A percentile compares a stretch with the other conserved stretches of the same genome.
Conservation (phyloP, 2,113 vertebrate genomes). For the Holacanthus passer region DNA sequence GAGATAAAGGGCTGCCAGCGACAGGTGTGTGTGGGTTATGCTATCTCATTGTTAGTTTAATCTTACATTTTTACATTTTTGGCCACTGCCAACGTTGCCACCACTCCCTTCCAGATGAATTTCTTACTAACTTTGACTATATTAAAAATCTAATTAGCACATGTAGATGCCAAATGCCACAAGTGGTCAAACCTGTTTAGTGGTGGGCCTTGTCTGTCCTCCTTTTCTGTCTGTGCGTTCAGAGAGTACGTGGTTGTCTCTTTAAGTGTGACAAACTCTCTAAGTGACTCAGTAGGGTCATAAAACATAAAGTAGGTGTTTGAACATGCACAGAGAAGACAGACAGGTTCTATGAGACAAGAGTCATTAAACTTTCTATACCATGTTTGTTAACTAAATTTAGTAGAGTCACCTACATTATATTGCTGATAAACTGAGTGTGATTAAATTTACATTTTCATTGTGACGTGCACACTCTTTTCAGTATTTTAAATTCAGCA, state of each 20-base stretch:
- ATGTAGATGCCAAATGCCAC: conserved; percentile 26
- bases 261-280: background rate
- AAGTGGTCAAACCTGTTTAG: conserved; percentile 58
- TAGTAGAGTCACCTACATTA: background rate
- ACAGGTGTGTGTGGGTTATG: background rate
- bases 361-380: background rate
- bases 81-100: conserved; percentile 26
- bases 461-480: background rate
- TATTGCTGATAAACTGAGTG: background rate
- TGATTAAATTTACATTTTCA: background rate
- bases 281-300: background rate
- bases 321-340: background rate
- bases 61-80: conserved; percentile 12
- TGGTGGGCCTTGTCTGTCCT: background rate
- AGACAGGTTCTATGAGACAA: background rate
- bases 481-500: background rate
- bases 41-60: conserved; percentile 9
- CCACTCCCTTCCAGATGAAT: conserved; percentile 50
- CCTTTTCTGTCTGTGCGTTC: background rate
- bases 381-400: background rate
- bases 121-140: background rate
- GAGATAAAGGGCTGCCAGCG: conserved; percentile 10
- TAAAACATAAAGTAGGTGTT: background rate
- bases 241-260: background rate
- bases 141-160: conserved; percentile 33